Base-by-base conservation (phyloP, 2,113 vertebrate genomes). In the Alexandromys fortis region DNA sequence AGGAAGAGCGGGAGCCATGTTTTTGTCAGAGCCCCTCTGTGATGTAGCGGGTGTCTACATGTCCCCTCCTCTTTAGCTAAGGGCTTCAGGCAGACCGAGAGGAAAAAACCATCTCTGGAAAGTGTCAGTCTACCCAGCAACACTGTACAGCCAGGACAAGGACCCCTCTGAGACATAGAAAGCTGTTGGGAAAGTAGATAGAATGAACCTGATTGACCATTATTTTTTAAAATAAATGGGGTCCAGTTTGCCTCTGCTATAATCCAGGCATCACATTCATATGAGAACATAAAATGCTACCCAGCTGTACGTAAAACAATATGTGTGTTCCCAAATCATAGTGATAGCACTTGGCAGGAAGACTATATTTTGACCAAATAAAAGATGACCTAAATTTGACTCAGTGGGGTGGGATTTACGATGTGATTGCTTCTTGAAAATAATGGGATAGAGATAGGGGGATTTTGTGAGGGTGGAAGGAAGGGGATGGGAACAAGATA, bases 371-470 rank as follows among this genome's bases (percentile, higher is more conserved):
- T 98, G 98, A 98, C 98, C 97, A 98, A 99, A 99, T 98, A 99
- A 99, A 99, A 98, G 98, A 98, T 99, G 98, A 99, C 99, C 99
- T 98, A 97, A 98, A 98, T 97, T 97, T 99, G 99, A 99, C 99
- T 99, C 98, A 96, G 94, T 98, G 96, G 97, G 98, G 98, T 98
- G 98, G 98, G 98, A 98, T 98, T 98, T 98, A 98, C 97, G 97
- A 98, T 96, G 98, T 98, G 98, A 99, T 99, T 98, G 98, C 98
- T 98, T 99, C 95, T 99, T 98, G 98, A 99, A 98, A 98, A 98
- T 98, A 98, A 98, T 97, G 96, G 97, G 90, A 33, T 45, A 65
- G 91, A 95, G 94, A 95, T 45, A 90, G 91, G 73, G 78, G 72
- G 76, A 16, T 90, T 89, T 94, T 72, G 33, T 88, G 89, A 81